phyloP scores from a whole-genome alignment of 2,113 vertebrate species.

The Neomonachus schauinslandi region DNA sequence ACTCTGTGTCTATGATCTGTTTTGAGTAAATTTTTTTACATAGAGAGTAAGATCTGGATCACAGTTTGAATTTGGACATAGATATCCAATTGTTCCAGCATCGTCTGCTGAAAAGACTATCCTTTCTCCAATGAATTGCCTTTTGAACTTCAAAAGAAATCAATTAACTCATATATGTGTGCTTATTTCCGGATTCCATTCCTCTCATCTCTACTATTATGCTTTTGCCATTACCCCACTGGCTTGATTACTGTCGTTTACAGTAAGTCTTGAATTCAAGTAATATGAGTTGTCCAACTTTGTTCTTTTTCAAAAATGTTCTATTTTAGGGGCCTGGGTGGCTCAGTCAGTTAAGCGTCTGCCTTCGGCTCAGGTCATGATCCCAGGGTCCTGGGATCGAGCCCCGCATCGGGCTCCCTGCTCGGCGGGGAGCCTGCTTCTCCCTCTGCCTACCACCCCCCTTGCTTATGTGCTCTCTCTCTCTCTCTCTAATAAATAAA shows the following conservation, averaged over 20 bases:
- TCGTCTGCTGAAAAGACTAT: neutral
- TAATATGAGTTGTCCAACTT: neutral
- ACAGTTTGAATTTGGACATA: neutral
- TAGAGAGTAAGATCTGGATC: neutral
- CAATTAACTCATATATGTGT: neutral
- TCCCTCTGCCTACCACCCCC: too few relatives aligned
- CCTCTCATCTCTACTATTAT: neutral
- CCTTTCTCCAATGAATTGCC: neutral
- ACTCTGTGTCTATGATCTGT: neutral
- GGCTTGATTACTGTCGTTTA: neutral
- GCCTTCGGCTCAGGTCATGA: too few relatives aligned
- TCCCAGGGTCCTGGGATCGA: too few relatives aligned
- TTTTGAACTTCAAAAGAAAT: conserved; percentile 36
- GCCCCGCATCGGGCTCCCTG: too few relatives aligned
- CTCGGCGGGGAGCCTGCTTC: too few relatives aligned
- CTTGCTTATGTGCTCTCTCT: too few relatives aligned
- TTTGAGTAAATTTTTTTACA: neutral
- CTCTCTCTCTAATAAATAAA: too few relatives aligned
- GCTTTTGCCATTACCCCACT: neutral
- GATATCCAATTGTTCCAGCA: neutral
- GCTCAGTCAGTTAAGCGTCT: too few relatives aligned
- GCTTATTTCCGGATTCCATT: neutral
- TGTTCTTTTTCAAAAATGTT: neutral
- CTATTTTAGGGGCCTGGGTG: neutral
- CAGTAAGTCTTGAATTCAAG: neutral